phyloP scores from a whole-genome alignment of 2,797 vertebrate genomes.

The Galagoides demidoff region DNA sequence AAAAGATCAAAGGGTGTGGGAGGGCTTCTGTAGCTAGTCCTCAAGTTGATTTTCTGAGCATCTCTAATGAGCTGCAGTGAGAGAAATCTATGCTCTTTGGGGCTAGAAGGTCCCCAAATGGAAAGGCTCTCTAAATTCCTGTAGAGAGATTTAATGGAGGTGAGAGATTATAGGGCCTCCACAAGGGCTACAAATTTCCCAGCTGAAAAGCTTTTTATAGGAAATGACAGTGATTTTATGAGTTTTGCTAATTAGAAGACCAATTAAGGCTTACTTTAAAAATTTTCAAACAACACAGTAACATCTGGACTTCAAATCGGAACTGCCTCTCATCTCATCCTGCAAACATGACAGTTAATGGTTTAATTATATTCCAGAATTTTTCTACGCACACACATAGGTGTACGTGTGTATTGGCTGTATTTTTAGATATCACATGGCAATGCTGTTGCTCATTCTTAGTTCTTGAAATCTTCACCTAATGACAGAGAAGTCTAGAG shows the following conservation, averaged over 20 bases:
- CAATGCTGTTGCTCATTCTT: background rate
- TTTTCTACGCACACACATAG: background rate
- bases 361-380: background rate
- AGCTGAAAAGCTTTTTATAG: constrained; percentile 59
- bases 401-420: background rate
- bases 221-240: constrained; percentile 66
- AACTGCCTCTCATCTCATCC: background rate
- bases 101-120: constrained; percentile 48
- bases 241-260: constrained; percentile 74
- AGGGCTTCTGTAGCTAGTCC: background rate
- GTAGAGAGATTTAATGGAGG: constrained; percentile 57
- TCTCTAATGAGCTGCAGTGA: constrained; percentile 50
- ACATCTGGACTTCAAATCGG: constrained; percentile 43
- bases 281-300: constrained; percentile 55
- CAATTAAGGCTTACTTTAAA: constrained; percentile 64
- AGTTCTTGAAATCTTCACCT: background rate
- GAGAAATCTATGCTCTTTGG: constrained; percentile 56
- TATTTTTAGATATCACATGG: too few species aligned
- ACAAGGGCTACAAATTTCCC: constrained; percentile 61
- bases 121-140: constrained; percentile 69
- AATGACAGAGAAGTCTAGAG: background rate
- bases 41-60: constrained; percentile 55
- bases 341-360: background rate
- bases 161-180: constrained; percentile 27
- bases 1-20: constrained; percentile 73